phyloP scores from a whole-genome alignment of 2,888 invertebrate species.

The Apodemia mormo region DNA sequence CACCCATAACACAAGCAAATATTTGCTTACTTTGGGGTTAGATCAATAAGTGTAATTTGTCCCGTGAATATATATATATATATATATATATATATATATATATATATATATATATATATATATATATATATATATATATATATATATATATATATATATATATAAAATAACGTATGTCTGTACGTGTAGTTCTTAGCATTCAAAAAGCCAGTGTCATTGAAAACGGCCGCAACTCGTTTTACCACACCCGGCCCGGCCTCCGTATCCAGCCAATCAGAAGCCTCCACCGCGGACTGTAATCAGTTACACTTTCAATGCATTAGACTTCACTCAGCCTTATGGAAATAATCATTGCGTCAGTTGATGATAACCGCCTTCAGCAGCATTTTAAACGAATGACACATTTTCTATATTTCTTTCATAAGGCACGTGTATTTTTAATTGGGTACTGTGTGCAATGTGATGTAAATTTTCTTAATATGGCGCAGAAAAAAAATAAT shows the following conservation, averaged over 20 bases:
- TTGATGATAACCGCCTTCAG: constrained; percentile 15
- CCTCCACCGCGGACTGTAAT: constrained; percentile 60
- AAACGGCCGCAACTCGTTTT: constrained; percentile 53
- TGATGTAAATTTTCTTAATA: background rate
- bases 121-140: too few species aligned
- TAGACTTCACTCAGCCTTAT: constrained; percentile 69
- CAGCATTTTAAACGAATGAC: background rate
- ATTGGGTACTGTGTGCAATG: background rate
- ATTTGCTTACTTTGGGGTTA: too few species aligned
- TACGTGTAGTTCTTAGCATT: background rate
- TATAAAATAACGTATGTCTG: background rate
- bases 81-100: too few species aligned
- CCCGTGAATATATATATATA: too few species aligned
- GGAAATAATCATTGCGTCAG: constrained; percentile 61
- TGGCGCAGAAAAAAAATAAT: background rate
- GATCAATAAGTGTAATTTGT: too few species aligned
- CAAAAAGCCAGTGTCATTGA: background rate
- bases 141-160: too few species aligned
- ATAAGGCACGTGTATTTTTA: constrained; percentile 4
- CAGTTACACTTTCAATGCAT: constrained; percentile 62
- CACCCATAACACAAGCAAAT: too few species aligned
- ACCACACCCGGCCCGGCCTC: constrained; percentile 78
- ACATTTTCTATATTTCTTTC: background rate
- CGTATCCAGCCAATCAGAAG: constrained; percentile 61
- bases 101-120: too few species aligned